These are phyloP conservation scores for Falcaria lacertinaria DNA, from an alignment of 2,888 invertebrate species.

Conservation along the genomic window DNA sequence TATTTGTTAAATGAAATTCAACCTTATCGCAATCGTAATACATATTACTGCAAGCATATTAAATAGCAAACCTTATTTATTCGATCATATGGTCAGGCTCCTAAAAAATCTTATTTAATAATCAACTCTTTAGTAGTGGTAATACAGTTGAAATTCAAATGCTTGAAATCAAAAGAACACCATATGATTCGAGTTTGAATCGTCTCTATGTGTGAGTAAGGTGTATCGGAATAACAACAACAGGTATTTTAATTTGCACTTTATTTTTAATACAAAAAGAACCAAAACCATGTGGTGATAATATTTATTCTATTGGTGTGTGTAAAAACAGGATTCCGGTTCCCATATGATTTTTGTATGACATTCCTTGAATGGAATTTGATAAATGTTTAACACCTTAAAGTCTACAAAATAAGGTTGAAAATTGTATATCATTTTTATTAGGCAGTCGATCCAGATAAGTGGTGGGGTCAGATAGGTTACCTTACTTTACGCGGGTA, in stretches of 20 bases:
- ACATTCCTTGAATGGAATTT: slow-evolving; percentile 48
- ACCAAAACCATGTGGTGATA: too few relatives aligned
- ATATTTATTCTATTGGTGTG: slow-evolving; percentile 25
- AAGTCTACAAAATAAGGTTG: not conserved
- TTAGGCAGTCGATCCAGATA: slow-evolving; percentile 49
- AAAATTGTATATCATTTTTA: slow-evolving; percentile 15
- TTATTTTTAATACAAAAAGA: not conserved
- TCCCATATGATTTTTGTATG: slow-evolving; percentile 74
- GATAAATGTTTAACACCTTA: slow-evolving; percentile 25
- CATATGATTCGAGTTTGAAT: slow-evolving; percentile 67
- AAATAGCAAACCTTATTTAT: not conserved
- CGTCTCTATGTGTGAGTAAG: slow-evolving; percentile 39
- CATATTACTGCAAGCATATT: not conserved
- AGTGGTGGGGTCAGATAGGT: slow-evolving; percentile 44
- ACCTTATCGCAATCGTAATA: not conserved
- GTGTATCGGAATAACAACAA: slow-evolving; percentile 33
- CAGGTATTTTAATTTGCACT: slow-evolving; percentile 13
- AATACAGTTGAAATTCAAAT: slow-evolving; percentile 14
- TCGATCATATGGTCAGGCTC: slow-evolving; percentile 3
- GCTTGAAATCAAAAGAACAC: slow-evolving; percentile 18
- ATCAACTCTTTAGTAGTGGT: fast-evolving
- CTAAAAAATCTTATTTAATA: slow-evolving; percentile 1
- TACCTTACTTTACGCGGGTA: slow-evolving; percentile 29
- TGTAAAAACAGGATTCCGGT: slow-evolving; percentile 61
- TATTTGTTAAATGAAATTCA: slow-evolving; percentile 10